phyloP scores from a whole-genome alignment of 1,140 invertebrate species.

The Batillaria attramentaria region DNA sequence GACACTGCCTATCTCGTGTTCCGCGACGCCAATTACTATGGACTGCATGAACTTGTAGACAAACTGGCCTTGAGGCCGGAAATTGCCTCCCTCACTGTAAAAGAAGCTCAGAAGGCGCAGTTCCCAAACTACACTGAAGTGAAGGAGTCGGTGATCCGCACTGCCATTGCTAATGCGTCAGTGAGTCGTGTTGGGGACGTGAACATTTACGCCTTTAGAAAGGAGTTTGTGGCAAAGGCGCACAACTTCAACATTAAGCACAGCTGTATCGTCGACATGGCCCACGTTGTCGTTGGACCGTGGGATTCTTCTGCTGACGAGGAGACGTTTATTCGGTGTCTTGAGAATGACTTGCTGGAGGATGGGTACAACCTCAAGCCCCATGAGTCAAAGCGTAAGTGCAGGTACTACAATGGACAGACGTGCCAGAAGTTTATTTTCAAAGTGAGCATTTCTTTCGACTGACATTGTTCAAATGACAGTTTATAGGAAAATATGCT shows the following conservation, averaged over 20 bases:
- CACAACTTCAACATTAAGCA: conserved; percentile 63
- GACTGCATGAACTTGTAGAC: conserved; percentile 58
- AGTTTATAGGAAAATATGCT: background rate
- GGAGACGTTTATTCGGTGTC: conserved; percentile 61
- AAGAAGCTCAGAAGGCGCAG: conserved; percentile 59
- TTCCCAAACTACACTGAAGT: conserved; percentile 61
- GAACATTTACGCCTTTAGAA: conserved; percentile 60
- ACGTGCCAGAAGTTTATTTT: conserved; percentile 66
- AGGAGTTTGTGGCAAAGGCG: conserved; percentile 58
- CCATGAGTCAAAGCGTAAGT: conserved; percentile 62
- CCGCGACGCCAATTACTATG: conserved; percentile 65
- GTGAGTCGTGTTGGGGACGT: conserved; percentile 60
- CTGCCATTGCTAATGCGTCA: conserved; percentile 59
- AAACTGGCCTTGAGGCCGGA: conserved; percentile 57
- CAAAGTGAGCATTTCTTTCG: conserved; percentile 59
- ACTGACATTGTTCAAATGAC: too few species aligned
- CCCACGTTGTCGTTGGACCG: conserved; percentile 60
- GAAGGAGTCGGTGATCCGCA: conserved; percentile 54
- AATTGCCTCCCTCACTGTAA: conserved; percentile 53
- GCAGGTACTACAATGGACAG: conserved; percentile 66
- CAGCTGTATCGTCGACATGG: conserved; percentile 61
- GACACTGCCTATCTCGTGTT: conserved; percentile 56
- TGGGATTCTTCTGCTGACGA: conserved; percentile 63
- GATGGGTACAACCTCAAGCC: conserved; percentile 62
- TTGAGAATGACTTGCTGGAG: conserved; percentile 63